phyloP scores from a whole-genome alignment of 2,113 vertebrate species.

The Oryzias javanicus region DNA sequence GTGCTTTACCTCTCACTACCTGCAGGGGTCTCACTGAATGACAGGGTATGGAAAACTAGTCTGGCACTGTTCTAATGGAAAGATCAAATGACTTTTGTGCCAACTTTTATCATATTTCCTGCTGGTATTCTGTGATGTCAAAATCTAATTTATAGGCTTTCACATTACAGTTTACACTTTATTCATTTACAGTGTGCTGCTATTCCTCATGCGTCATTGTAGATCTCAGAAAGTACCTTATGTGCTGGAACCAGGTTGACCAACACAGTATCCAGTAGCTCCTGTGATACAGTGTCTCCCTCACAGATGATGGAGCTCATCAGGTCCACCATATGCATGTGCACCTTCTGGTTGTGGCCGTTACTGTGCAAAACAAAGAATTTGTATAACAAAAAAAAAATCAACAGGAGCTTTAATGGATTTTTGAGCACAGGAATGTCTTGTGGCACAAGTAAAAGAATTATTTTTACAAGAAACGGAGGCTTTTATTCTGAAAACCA shows the following conservation, averaged over 20 bases:
- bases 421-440: too few relatives aligned
- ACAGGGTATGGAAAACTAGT: conserved; percentile 39
- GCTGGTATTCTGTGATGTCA: background rate
- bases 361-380: conserved; percentile 81
- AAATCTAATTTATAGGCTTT: too few relatives aligned
- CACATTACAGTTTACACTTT: background rate
- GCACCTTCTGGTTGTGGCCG: conserved; percentile 98
- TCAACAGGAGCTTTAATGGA: background rate
- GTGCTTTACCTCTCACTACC: conserved; percentile 52
- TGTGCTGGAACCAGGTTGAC: conserved; percentile 97
- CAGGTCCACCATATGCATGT: conserved; percentile 99
- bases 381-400: background rate
- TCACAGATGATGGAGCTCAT: conserved; percentile 99
- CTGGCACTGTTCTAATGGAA: background rate
- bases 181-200: background rate
- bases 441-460: too few relatives aligned
- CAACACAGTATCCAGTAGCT: conserved; percentile 95
- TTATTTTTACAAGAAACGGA: too few relatives aligned
- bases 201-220: background rate
- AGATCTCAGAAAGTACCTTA: conserved; percentile 78
- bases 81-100: background rate
- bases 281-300: conserved; percentile 96
- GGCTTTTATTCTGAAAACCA: too few relatives aligned
- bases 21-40: conserved; percentile 73
- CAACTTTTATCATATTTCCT: background rate